Base-by-base conservation (phyloP, 1,140 invertebrate species). In the Drosophila yakuba region DNA sequence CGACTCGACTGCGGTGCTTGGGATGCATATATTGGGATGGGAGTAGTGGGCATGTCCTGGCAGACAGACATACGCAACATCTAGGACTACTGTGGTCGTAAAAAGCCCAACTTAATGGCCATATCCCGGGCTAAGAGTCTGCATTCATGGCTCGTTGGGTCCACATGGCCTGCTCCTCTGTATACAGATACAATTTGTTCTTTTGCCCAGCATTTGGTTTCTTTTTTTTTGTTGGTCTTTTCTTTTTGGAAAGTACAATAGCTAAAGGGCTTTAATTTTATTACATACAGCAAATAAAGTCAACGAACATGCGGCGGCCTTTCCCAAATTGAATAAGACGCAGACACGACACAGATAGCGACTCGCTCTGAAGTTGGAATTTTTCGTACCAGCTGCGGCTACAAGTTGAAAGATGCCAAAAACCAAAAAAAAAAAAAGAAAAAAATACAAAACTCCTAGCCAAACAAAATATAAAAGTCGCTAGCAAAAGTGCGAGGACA, bases 191-290 rank as follows among this genome's bases (percentile, higher is more conserved):
- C 77, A 83, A 88, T 83, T 88, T 89, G 76, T 88, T 79, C 63
- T 62, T 76, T 60, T 54, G 58, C 23, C 57, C 57, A 3, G 41
- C 3, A 7, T 43, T 8, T 17, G 10, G 17, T 39, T 39, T 14
- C 38, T 39, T 39, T 17, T 17, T 39, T 4, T 44, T 43, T 43
- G 7, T 32, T 32, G 32, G 32, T 32, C 32, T 41, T 59, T 56
- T 73, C 66, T 52, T 20, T 51, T 15, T 54, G 45, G 69, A 58
- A 88, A 86, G 67, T 82, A 86, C 83, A 86, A 86, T 86, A 88
- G 84, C 84, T 89, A 89, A 89, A 89, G 84, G 84, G 84, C 84
- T 89, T 89, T 89, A 89, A 89, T 89, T 89, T 89, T 89, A 89
- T 89, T 89, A 89, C 84, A 89, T 75, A 89, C 80, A 86, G 74